Conservation (phyloP, 2,797 vertebrate species). For the Macrochelys suwanniensis region DNA sequence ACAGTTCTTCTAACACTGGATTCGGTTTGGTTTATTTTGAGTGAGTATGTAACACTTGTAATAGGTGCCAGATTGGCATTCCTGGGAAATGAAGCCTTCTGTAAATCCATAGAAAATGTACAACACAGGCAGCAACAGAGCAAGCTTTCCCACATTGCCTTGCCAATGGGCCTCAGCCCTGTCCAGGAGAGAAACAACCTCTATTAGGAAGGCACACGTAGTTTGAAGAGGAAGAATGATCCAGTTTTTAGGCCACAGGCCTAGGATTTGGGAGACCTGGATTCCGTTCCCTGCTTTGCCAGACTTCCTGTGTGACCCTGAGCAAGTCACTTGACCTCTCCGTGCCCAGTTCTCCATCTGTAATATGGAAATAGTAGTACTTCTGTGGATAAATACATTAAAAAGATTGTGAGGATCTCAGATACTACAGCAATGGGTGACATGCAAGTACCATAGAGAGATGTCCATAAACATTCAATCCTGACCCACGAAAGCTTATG, state of each 20-base stretch:
- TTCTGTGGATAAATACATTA: background rate
- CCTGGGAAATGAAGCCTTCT: constrained; percentile 24
- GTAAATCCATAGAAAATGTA: constrained; percentile 24
- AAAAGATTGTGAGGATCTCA: background rate
- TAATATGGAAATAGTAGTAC: background rate
- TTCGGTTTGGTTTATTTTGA: constrained; percentile 38
- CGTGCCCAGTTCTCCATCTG: background rate
- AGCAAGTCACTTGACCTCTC: background rate
- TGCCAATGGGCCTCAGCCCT: background rate
- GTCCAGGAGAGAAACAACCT: background rate
- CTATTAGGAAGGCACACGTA: background rate
- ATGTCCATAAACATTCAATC: background rate
- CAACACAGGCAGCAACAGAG: background rate
- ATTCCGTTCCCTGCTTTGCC: background rate
- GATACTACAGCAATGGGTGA: background rate
- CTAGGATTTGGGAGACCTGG: background rate
- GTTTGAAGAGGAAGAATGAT: background rate
- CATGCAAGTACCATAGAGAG: background rate
- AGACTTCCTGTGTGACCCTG: background rate
- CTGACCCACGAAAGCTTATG: too few species aligned
- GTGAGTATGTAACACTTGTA: constrained; percentile 40
- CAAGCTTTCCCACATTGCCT: background rate
- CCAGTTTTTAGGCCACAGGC: background rate
- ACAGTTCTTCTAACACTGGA: constrained; percentile 15
- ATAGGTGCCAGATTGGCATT: constrained; percentile 22